phyloP scores from a whole-genome alignment of 2,888 invertebrate genomes.

The Torymus texanus region DNA sequence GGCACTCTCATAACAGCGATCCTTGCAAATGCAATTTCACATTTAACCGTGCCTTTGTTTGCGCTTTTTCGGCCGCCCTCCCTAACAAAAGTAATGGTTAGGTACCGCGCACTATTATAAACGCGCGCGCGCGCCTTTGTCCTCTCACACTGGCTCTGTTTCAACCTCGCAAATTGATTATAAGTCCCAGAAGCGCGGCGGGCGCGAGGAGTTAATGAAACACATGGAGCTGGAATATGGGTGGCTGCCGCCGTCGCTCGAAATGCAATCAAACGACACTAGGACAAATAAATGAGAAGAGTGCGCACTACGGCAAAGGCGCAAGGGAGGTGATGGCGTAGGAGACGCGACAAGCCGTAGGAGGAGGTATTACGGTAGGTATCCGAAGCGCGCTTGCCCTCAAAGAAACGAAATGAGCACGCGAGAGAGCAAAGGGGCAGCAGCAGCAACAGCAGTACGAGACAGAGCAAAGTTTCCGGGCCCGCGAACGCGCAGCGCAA shows the following conservation, averaged over 20 bases:
- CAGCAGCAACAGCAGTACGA: not conserved
- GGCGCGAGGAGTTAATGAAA: not conserved
- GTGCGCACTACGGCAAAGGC: not conserved
- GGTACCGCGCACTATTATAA: no score
- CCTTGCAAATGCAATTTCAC: no score
- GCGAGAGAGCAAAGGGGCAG: slow-evolving; percentile 7
- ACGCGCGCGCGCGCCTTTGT: no score
- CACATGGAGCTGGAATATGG: not conserved
- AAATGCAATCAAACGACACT: slow-evolving; percentile 2
- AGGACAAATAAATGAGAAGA: not conserved
- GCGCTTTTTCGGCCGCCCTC: no score
- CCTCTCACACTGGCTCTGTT: no score
- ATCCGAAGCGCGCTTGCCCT: not conserved
- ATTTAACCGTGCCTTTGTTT: no score
- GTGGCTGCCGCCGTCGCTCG: no score
- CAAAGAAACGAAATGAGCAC: slow-evolving; percentile 15
- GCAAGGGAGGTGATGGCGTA: not conserved
- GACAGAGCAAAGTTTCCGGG: slow-evolving; percentile 55
- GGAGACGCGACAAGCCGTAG: no score
- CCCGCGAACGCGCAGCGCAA: slow-evolving; percentile 53
- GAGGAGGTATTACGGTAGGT: no score
- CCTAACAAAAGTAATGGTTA: no score
- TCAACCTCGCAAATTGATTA: not conserved
- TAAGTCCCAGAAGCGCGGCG: not conserved
- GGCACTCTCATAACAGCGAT: no score